Base-by-base conservation (phyloP, 2,797 vertebrate genomes). In the Fringilla coelebs region DNA sequence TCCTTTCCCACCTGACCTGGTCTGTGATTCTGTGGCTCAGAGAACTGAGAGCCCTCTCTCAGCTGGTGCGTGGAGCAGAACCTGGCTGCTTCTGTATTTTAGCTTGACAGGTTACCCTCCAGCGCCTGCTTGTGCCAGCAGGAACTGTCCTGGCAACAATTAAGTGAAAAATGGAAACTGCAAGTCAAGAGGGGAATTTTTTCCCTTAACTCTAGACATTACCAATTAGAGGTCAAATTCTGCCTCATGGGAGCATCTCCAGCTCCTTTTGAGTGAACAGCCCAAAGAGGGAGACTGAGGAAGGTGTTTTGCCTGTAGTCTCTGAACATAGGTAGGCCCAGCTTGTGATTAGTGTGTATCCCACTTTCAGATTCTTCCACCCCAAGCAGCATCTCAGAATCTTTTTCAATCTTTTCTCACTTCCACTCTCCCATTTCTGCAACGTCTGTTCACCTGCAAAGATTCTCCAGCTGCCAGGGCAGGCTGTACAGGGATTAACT, bases 161-260 rank as follows among this genome's bases (percentile, higher is more conserved):
- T 43, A 88, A 54, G 46, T 51, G 63, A 82, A 76, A 79, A 81
- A 65, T 22, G 13, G 25, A 90, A 87, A 26, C 36, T 65, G 28
- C 17, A 65, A 74, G 31, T 55, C 12, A 43, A 60, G 40, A 40
- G 49, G 18, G 28, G 14, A 61, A 66, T 2, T 40, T 24, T 36
- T 87, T 67, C 25, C 36, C 36, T 49, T 17, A 49, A 49, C 7
- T 66, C 17, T 17, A 31, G 26, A 41, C 57, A 71, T 80, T 17
- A 58, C 60, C n/a, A 46, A 36, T 58, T 75, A 68, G 48, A 84
- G 54, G 40, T 68, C n/a, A 91, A 88, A 85, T 67, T 91, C 61
- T 93, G 6, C 51, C 22, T 85, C 63, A 36, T 26, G 28, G 48
- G 18, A 61, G 9, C 28, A 34, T 12, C 21, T 45, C 2, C 26